Base-by-base conservation (phyloP, 2,797 vertebrate genomes). In the Acipenser transmontanus region DNA sequence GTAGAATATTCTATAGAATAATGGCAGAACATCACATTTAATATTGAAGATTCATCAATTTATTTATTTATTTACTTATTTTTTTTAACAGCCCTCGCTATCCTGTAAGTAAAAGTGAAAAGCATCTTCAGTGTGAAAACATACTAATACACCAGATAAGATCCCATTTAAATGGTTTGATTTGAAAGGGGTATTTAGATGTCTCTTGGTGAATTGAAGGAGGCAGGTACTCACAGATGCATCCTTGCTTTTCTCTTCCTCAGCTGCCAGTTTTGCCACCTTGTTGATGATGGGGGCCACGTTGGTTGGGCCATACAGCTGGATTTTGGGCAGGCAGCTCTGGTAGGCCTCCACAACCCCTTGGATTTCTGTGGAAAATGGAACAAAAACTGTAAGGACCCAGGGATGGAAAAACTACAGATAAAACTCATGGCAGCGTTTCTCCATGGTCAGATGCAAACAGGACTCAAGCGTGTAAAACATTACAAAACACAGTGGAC, bases 341-440 rank as follows among this genome's bases (percentile, higher is more conserved):
- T 94, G 95, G 81, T 98, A 98, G 6, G 95, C 95, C 75, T 99
- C 94, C 61, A 98, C 97, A 54, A 98, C 93, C 0, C 96, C 96
- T 81, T 96, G 95, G 87, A 97, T 95, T 64, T 90, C 95, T 98
- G 75, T 12, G 75, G 60, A 80, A 69, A 78, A 67, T 66, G 1
- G 77, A 34, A 61, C 56, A 70, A 48, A 66, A 47, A 69, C 52
- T 7, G 63, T 59, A 68, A 17, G 50, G 52, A 54, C 12, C 59
- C 8, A 49, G 34, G 66, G 17, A 48, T 48, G 52, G 8, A 49
- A 57, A 65, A 8, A 62, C 13, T 6, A 7, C 54, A 57, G 6
- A 57, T 57, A 1, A 11, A 14, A 57, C 10, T 57, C 54, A 57
- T 12, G 8, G 11, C 12, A 34, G 34, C 34, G 3, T 34, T 34